These are phyloP conservation scores for Phengaris alcon DNA, from an alignment of 2,888 invertebrate species.

Conservation along the genomic window DNA sequence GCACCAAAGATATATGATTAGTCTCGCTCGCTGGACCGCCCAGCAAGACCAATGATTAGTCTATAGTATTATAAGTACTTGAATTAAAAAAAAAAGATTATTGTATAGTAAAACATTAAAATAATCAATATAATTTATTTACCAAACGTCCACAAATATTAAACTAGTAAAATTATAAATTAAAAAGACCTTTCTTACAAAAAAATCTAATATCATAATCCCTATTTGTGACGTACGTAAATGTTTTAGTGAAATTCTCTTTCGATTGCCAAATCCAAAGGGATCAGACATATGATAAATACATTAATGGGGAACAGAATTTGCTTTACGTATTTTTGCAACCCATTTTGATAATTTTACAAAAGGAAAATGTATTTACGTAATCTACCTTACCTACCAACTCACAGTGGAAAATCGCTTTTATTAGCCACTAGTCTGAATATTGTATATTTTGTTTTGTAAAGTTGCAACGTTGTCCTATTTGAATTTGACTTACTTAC, in stretches of 20 bases:
- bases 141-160: too few species aligned
- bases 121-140: too few species aligned
- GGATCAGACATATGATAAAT: background rate
- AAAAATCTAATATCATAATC: background rate
- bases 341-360: background rate
- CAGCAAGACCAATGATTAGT: too few species aligned
- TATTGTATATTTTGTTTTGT: too few species aligned
- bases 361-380: background rate
- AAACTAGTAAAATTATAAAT: too few species aligned
- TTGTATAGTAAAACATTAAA: too few species aligned
- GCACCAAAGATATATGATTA: too few species aligned
- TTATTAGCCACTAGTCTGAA: background rate
- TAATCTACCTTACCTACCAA: background rate
- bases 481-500: too few species aligned
- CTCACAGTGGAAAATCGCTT: background rate
- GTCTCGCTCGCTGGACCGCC: too few species aligned
- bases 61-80: too few species aligned
- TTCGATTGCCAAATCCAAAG: background rate
- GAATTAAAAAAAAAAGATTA: too few species aligned
- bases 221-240: background rate
- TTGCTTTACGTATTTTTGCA: background rate
- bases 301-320: slow-evolving; percentile 1
- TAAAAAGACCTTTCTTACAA: background rate
- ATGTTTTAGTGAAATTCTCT: slow-evolving; percentile 1
- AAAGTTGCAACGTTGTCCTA: too few species aligned